Percentiles rank a stretch among this genome's conserved stretches.
phyloP scores from a whole-genome alignment of 2,797 vertebrate genomes.

The Arnoldichthys spilopterus region DNA sequence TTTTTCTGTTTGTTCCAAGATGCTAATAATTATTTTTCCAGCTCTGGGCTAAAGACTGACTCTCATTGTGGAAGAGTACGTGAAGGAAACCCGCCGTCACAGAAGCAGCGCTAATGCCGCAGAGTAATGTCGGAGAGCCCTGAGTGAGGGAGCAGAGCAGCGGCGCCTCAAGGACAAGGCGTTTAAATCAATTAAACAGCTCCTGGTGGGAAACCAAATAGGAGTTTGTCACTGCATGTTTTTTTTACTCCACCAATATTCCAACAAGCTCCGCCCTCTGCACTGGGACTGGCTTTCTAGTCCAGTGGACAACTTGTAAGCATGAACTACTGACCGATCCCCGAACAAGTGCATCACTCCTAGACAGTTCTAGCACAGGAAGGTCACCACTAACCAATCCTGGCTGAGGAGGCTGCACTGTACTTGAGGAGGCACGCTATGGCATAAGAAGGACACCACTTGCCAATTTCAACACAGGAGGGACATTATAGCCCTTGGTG shows the following conservation, averaged over 20 bases:
- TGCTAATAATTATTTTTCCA: constrained; percentile 99
- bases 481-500: background rate
- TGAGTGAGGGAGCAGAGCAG: constrained; percentile 96
- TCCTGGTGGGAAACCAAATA: constrained; percentile 85
- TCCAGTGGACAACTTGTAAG: background rate
- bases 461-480: background rate
- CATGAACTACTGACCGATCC: background rate
- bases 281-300: background rate
- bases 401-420: background rate
- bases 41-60: constrained; percentile 95
- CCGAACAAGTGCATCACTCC: background rate
- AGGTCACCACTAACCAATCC: background rate
- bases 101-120: constrained; percentile 87
- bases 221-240: constrained; percentile 79
- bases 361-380: background rate
- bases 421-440: too few relatives aligned
- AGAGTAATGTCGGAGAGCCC: constrained; percentile 98
- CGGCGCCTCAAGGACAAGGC: constrained; percentile 93
- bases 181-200: constrained; percentile 99
- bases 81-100: constrained; percentile 90
- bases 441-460: background rate
- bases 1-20: constrained; percentile 97
- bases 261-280: too few relatives aligned
- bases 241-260: background rate
- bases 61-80: constrained; percentile 76